A percentile compares a stretch with the other conserved stretches of the same genome.
Evolutionary conservation across 2,797 vertebrate species (phyloP).

Genomic region (Delichon dasypus): DNA sequence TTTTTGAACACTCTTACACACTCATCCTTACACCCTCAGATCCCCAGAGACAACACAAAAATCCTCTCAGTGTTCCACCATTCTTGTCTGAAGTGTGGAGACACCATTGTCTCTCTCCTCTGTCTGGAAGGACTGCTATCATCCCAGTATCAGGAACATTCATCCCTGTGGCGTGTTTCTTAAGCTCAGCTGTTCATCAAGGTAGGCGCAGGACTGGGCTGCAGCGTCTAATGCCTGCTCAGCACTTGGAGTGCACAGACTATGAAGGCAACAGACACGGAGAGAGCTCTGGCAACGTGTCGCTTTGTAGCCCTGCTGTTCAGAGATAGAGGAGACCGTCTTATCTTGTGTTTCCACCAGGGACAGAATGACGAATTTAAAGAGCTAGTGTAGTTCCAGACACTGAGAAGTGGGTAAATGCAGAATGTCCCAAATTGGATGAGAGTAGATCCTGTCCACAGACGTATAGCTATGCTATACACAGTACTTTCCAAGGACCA

Average conservation of each 20-base stretch:
- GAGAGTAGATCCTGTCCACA: background rate
- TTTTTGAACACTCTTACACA: background rate
- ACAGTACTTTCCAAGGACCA: background rate
- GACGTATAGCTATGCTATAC: background rate
- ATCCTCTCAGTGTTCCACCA: background rate
- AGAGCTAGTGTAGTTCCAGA: background rate
- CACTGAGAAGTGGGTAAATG: background rate
- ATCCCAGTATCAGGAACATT: background rate
- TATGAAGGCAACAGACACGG: background rate
- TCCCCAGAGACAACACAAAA: background rate
- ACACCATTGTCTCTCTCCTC: rapidly evolving
- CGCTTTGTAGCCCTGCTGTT: background rate
- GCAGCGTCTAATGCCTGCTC: background rate
- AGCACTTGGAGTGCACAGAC: background rate
- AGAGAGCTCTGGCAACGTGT: background rate
- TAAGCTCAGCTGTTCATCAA: background rate
- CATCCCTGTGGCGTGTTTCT: background rate
- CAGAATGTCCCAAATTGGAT: background rate
- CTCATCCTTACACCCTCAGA: too few relatives aligned
- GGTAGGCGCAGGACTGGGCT: background rate
- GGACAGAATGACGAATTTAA: background rate
- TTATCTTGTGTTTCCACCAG: background rate
- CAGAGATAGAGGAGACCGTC: background rate
- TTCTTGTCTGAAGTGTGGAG: background rate
- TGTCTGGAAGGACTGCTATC: background rate